Percentiles rank a stretch among this genome's conserved stretches.
Conservation (phyloP, 2,888 invertebrate genomes). For the Drosophila nr. perissopoda region DNA sequence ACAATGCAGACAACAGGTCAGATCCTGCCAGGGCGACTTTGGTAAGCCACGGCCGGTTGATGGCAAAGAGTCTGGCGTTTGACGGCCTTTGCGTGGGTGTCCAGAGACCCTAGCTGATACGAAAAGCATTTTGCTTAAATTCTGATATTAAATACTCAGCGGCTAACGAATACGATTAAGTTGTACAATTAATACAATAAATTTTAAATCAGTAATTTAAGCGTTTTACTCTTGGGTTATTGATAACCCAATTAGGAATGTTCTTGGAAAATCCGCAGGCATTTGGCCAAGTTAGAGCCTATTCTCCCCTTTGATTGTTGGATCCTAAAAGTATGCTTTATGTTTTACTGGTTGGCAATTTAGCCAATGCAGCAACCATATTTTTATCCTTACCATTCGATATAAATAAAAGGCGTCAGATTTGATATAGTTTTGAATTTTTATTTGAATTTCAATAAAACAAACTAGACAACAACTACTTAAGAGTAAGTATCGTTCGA, state of each 20-base stretch:
- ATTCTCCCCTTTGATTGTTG: fast-evolving
- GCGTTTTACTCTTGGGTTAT: background rate
- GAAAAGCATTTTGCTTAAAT: background rate
- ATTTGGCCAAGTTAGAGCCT: background rate
- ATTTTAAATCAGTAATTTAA: background rate
- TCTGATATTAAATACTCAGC: background rate
- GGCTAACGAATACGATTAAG: background rate
- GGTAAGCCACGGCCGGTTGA: background rate
- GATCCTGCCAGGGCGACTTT: background rate
- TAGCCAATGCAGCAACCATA: background rate
- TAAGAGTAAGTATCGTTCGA: slow-evolving; percentile 68
- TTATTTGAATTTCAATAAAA: slow-evolving; percentile 79
- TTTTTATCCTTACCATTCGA: too few relatives aligned
- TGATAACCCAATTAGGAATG: background rate
- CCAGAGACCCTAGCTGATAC: background rate
- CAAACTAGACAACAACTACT: slow-evolving; percentile 80
- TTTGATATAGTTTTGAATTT: slow-evolving; percentile 15
- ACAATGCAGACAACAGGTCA: background rate
- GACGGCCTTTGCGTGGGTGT: background rate
- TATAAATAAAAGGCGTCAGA: background rate
- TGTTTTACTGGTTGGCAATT: background rate
- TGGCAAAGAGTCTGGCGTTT: background rate
- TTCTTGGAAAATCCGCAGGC: background rate
- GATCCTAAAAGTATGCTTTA: background rate
- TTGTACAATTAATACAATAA: background rate